Conservation (phyloP, 2,888 invertebrate genomes). For the Apamea crenata region DNA sequence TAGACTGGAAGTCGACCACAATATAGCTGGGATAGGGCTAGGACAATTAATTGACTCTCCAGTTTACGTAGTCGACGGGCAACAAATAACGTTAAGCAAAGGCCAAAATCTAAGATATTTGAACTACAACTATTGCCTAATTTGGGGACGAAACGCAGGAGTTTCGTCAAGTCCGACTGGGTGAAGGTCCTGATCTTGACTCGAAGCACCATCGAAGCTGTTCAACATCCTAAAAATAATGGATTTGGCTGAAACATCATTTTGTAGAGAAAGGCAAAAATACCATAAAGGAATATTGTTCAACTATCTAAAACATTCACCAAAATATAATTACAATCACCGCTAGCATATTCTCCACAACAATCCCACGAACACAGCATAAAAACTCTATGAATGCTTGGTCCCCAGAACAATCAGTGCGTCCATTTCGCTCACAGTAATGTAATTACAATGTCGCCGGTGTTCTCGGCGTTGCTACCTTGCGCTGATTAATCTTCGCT, state of each 20-base stretch:
- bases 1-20: background rate
- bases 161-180: background rate
- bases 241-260: background rate
- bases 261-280: background rate
- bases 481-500: conserved; percentile 38
- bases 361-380: background rate
- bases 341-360: background rate
- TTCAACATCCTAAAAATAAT: background rate
- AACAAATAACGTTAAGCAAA: background rate
- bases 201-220: background rate
- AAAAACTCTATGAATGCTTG: conserved; percentile 12
- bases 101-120: background rate
- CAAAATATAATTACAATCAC: background rate
- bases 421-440: conserved; percentile 44
- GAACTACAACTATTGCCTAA: background rate
- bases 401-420: conserved; percentile 30
- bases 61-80: background rate
- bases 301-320: background rate
- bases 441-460: conserved; percentile 47
- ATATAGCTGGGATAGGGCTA: background rate
- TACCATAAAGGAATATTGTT: too few species aligned
- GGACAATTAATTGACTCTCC: background rate
- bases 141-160: background rate
- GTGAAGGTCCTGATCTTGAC: background rate
- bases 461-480: conserved; percentile 19